A percentile compares a stretch with the other conserved stretches of the same genome.
These are phyloP conservation scores for Araneus ventricosus DNA, from an alignment of 1,140 invertebrate genomes.

Conservation along the genomic window DNA sequence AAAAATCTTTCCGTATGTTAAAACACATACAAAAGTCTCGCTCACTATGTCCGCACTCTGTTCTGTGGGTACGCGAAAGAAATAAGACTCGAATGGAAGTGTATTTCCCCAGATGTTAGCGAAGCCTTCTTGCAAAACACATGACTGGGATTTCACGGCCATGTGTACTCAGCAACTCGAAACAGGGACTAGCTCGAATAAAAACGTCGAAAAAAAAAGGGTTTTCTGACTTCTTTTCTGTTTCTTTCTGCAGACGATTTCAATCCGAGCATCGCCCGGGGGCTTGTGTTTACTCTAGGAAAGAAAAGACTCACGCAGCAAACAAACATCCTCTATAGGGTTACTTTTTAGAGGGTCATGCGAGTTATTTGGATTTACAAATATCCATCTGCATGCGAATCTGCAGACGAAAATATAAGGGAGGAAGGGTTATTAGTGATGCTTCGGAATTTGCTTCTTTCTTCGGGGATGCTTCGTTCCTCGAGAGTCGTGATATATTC, in stretches of 20 bases:
- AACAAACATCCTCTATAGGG: background rate
- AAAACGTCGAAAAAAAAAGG: background rate
- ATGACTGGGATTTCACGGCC: background rate
- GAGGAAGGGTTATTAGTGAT: background rate
- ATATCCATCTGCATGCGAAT: background rate
- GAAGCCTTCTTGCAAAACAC: background rate
- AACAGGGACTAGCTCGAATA: background rate
- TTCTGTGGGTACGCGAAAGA: background rate
- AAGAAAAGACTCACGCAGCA: background rate
- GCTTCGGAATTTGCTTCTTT: background rate
- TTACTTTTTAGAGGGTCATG: background rate
- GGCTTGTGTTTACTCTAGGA: background rate
- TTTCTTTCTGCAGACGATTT: background rate
- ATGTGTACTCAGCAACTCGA: background rate
- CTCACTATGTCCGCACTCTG: background rate
- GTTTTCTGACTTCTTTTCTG: background rate
- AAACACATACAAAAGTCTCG: background rate
- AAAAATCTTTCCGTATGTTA: background rate
- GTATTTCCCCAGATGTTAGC: background rate
- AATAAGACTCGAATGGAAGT: background rate
- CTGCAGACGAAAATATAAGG: background rate
- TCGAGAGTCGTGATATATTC: too few relatives aligned
- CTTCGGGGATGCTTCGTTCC: background rate
- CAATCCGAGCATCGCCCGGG: background rate
- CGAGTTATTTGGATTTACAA: slow-evolving; percentile 6